A percentile compares a stretch with the other conserved stretches of the same genome.
phyloP scores from a whole-genome alignment of 2,888 invertebrate genomes.

The Monochamus alternatus region DNA sequence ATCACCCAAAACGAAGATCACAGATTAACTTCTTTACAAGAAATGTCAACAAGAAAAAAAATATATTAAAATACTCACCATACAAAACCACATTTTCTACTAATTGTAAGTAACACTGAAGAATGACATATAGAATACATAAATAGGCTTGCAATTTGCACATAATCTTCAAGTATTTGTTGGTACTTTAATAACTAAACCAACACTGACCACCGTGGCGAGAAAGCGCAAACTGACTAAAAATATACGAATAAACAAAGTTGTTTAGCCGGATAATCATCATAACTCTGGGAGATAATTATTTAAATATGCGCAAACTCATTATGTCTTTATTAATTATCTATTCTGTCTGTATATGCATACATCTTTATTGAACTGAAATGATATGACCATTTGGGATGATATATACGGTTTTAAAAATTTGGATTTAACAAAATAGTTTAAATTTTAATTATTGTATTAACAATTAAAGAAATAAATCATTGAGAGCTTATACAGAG shows the following conservation, averaged over 20 bases:
- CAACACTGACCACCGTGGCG: slow-evolving; percentile 1
- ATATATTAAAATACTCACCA: slow-evolving; percentile 3
- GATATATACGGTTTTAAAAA: too few species aligned
- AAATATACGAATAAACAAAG: slow-evolving; percentile 34
- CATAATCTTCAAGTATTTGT: not conserved
- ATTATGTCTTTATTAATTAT: slow-evolving; percentile 25
- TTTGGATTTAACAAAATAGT: too few species aligned
- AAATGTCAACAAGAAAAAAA: not conserved
- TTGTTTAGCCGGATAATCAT: slow-evolving; percentile 38
- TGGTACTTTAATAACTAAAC: too few species aligned
- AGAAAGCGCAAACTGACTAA: not conserved
- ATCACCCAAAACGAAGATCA: not conserved
- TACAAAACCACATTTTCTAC: not conserved
- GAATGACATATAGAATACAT: not conserved
- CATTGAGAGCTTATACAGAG: too few species aligned
- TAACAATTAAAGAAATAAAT: too few species aligned
- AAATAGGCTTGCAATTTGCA: not conserved
- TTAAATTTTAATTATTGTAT: too few species aligned
- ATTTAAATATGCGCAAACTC: slow-evolving; percentile 40
- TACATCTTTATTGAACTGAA: too few species aligned
- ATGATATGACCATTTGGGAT: too few species aligned
- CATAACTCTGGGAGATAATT: slow-evolving; percentile 17
- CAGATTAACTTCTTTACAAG: not conserved
- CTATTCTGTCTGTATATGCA: not conserved
- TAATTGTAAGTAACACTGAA: slow-evolving; percentile 2